These are phyloP conservation scores for Pecten maximus DNA, from an alignment of 2,888 invertebrate species.

Conservation along the genomic window DNA sequence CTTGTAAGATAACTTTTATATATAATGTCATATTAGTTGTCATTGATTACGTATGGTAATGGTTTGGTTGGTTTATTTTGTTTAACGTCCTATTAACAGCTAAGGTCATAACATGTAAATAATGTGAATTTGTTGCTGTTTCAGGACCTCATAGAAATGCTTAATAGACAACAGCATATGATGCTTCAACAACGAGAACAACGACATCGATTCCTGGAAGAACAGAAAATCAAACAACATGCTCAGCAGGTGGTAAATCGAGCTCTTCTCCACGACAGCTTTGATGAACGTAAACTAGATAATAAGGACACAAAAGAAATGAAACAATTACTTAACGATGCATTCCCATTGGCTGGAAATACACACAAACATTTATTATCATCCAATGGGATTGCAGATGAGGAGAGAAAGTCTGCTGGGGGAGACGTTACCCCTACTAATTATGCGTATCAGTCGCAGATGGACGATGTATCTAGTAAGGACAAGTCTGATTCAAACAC, in stretches of 20 bases:
- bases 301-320: slow-evolving; percentile 38
- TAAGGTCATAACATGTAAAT: no score
- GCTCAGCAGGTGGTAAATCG: slow-evolving; percentile 50
- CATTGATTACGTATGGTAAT: no score
- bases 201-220: slow-evolving; percentile 47
- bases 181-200: slow-evolving; percentile 54
- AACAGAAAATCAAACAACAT: slow-evolving; percentile 47
- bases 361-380: slow-evolving; percentile 30
- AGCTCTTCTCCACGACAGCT: slow-evolving; percentile 38
- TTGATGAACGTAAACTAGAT: background rate
- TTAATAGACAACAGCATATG: slow-evolving; percentile 52
- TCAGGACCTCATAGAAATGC: slow-evolving; percentile 52
- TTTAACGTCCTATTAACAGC: no score
- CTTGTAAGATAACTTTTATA: no score
- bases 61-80: no score
- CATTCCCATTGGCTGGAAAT: slow-evolving; percentile 43
- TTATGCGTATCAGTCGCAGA: background rate
- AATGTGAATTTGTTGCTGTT: slow-evolving; percentile 16
- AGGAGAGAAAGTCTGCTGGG: background rate
- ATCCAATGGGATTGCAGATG: background rate
- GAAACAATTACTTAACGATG: slow-evolving; percentile 47
- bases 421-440: background rate
- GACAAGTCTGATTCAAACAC: slow-evolving; percentile 28
- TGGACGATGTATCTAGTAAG: background rate
- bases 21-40: no score